Base-by-base conservation (phyloP, 2,113 vertebrate species). In the Prionailurus bengalensis region DNA sequence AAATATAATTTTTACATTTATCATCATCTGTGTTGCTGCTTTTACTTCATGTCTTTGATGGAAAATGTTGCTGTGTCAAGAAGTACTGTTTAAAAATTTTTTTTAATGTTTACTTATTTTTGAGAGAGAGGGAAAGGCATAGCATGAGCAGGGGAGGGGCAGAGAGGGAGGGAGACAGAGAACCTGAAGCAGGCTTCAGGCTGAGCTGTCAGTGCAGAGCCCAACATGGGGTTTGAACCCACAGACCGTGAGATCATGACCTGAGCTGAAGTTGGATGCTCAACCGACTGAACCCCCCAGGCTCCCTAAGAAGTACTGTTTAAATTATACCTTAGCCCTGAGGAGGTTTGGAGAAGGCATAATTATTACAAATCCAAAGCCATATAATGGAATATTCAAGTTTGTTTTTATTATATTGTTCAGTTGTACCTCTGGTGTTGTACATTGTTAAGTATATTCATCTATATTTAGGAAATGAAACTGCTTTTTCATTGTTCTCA, bases 401-500 rank as follows among this genome's bases (percentile, higher is more conserved):
- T 80, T 85, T 71, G 58, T 81, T 91, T 93, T 89, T 68, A 85
- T 92, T 25, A 48, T 12, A 17, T 36, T 73, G 45, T 91, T 87
- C 71, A 94, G 58, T 68, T 97, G 89, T 94, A 74, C 74, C 61
- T 87, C 63, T 66, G 39, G 4, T 91, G 36, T 94, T 94, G 14
- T 48, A 29, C 61, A 36, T 68, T 82, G 29, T 94, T 89, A 82
- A 94, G 88, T 55, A 51, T 12, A 58, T 48, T 80, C 36, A 88
- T 88, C 51, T 96, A 5, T 83, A 39, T 71, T 85, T 92, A 87
- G 84, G 90, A 96, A 89, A 73, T 86, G 51, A 65, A 89, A 83
- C 16, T 83, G 65, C 15, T 36, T 96, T 93, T 79, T 66, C 95
- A 83, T 83, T 83, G 36, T 89, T 85, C 63, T 80, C 29, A 88